Evolutionary conservation across 30 jellyfish, hydroid and myxozoan genomes (phyloP), one percentile per base, ranked within the genome.

Genomic region (Cassiopea andromeda): DNA sequence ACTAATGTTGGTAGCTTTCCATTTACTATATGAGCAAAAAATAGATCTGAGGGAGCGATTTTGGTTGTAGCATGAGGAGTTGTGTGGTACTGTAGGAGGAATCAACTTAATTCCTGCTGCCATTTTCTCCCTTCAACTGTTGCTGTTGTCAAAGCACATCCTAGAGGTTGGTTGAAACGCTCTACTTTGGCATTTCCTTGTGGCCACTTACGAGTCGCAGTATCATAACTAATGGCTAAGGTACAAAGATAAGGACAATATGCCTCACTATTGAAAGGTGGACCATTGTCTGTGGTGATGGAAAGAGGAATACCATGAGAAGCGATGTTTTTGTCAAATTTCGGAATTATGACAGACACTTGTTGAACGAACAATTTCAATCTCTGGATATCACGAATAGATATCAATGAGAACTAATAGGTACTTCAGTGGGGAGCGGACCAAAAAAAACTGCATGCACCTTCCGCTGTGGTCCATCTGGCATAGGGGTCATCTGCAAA

Each of bases 371-470:
- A 78, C 92, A 59, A 77, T 57, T 50, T 88, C 92, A 13, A 80
- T 94, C 43, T 50, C 92, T 45, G 93, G 96, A 69, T 38, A 88
- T 75, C 93, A n/a, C 75, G 92, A 88, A 50, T 88, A 88, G 16
- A 68, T 70, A 69, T 79, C 87, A 43, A 54, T 44, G 1, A 48
- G 88, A 69, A 88, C 93, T 14, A 77, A 73, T 44, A 88, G 78
- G 71, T 88, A 78, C 73, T 14, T 86, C 79, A 38, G 7, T 58
- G 13, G 89, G 91, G n/a, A 88, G 47, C 1, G 96, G 84, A 17
- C 94, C 97, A 73, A 2, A 82, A 64, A 82, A 82, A 27, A 27
- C 38, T 27, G 38, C 38, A 27, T 27, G 38, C 38, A 27, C 38
- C 38, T 27, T 27, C 38, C 38, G 38, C 91, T 82, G 66, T 38